A percentile compares a stretch with the other conserved stretches of the same genome.
These are phyloP conservation scores for Acanthopleura granulata DNA, from an alignment of 2,888 invertebrate genomes.

Conservation along the genomic window DNA sequence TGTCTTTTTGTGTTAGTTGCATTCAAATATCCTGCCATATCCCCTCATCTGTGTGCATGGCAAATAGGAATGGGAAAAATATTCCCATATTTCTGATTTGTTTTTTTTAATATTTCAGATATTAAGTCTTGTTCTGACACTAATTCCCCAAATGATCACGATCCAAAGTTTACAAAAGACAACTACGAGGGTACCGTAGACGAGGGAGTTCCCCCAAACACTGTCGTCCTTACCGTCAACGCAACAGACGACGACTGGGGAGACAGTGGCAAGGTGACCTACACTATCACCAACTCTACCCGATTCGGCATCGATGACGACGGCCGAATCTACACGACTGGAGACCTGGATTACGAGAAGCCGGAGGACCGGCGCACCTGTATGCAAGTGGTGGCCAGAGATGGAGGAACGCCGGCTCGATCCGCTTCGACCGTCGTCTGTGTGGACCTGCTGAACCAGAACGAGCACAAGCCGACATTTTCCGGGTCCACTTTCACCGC, in stretches of 20 bases:
- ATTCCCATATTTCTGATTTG: too few species aligned
- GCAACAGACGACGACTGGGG: background rate
- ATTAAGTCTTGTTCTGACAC: background rate
- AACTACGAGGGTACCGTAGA: background rate
- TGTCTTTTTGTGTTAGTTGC: too few species aligned
- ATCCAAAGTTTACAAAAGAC: constrained; percentile 6
- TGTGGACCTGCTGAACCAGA: background rate
- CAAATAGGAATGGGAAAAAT: too few species aligned
- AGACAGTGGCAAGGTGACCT: background rate
- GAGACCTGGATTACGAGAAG: constrained; percentile 15
- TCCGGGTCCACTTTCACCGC: background rate
- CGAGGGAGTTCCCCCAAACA: background rate
- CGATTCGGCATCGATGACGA: background rate
- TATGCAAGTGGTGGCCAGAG: constrained; percentile 8
- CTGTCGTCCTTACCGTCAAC: background rate
- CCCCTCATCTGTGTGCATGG: too few species aligned
- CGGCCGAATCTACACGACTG: background rate
- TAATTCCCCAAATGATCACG: background rate
- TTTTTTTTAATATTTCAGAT: background rate
- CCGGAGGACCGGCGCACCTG: background rate
- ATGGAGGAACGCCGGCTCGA: background rate
- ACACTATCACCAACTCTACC: constrained; percentile 11
- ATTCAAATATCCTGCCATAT: too few species aligned
- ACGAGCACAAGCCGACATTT: background rate
- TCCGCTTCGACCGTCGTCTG: constrained; percentile 1